phyloP scores from a whole-genome alignment of 2,797 vertebrate species.

The Tapirus indicus region DNA sequence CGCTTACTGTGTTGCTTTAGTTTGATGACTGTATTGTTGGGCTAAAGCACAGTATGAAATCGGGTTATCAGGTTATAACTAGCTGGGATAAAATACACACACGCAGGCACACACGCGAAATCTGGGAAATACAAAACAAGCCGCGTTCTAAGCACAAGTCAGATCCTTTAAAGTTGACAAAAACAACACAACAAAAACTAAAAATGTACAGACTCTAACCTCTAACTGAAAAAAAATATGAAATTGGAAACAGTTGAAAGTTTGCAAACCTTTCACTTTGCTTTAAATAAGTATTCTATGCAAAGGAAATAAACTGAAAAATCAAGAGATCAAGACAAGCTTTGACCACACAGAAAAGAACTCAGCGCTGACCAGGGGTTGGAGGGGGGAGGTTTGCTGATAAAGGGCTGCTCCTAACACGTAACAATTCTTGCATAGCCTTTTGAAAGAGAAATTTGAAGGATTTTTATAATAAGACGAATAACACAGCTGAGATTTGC shows the following conservation, averaged over 20 bases:
- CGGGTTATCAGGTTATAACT: constrained; percentile 90
- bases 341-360: constrained; percentile 71
- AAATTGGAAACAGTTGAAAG: constrained; percentile 83
- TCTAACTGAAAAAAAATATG: constrained; percentile 81
- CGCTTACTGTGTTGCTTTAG: constrained; percentile 90
- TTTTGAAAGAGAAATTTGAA: neutral
- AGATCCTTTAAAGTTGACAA: constrained; percentile 81
- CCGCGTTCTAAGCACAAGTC: constrained; percentile 79
- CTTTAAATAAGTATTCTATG: constrained; percentile 76
- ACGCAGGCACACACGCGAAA: constrained; percentile 47
- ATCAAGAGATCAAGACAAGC: constrained; percentile 38
- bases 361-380: neutral
- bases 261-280: constrained; percentile 80
- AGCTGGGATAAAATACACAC: constrained; percentile 85
- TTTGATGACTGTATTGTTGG: constrained; percentile 90
- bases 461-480: constrained; percentile 33
- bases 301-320: constrained; percentile 80
- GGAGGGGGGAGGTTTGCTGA: neutral
- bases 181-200: constrained; percentile 66
- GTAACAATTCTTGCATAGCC: neutral
- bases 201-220: constrained; percentile 76
- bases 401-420: neutral
- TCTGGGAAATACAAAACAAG: constrained; percentile 85
- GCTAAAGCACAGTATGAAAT: constrained; percentile 89
- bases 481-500: neutral